Evolutionary conservation across 2,888 invertebrate species (phyloP).

Genomic region (Apantesis nais): DNA sequence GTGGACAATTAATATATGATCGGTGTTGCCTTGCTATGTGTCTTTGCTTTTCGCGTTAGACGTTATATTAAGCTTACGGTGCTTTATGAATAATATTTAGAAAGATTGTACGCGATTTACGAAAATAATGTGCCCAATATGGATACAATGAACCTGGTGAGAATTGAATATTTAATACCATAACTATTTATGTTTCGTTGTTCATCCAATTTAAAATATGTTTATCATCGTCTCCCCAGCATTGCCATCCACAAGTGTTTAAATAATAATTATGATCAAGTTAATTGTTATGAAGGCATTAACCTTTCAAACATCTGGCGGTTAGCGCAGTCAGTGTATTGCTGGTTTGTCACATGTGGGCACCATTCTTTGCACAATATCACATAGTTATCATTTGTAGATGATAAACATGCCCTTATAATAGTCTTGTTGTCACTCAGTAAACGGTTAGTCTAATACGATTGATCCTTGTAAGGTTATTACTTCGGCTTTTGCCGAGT

Average conservation of each 20-base stretch:
- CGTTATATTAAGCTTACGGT: conserved; percentile 76
- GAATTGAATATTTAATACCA: conserved; percentile 45
- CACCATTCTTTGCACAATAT: conserved; percentile 68
- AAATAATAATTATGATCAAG: conserved; percentile 38
- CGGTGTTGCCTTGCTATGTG: conserved; percentile 85
- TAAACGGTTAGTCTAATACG: conserved; percentile 48
- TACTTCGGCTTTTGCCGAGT: conserved; percentile 61
- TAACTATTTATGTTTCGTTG: conserved; percentile 26
- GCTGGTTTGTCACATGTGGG: conserved; percentile 75
- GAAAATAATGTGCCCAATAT: conserved; percentile 46
- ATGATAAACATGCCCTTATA: conserved; percentile 26
- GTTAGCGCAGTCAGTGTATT: conserved; percentile 68
- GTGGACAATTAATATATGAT: conserved; percentile 70
- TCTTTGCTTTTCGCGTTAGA: conserved; percentile 82
- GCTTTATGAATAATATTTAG: conserved; percentile 68
- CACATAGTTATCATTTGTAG: conserved; percentile 43
- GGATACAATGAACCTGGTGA: conserved; percentile 61
- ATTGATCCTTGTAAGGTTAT: conserved; percentile 62
- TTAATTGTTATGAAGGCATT: conserved; percentile 61
- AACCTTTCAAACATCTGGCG: conserved; percentile 77
- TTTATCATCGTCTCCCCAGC: not conserved
- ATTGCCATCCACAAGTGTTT: conserved; percentile 9
- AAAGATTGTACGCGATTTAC: conserved; percentile 34
- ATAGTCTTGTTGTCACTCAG: conserved; percentile 41
- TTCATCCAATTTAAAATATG: not conserved